These are phyloP conservation scores for Cataglyphis livida DNA, from an alignment of 2,888 invertebrate species.

Conservation along the genomic window DNA sequence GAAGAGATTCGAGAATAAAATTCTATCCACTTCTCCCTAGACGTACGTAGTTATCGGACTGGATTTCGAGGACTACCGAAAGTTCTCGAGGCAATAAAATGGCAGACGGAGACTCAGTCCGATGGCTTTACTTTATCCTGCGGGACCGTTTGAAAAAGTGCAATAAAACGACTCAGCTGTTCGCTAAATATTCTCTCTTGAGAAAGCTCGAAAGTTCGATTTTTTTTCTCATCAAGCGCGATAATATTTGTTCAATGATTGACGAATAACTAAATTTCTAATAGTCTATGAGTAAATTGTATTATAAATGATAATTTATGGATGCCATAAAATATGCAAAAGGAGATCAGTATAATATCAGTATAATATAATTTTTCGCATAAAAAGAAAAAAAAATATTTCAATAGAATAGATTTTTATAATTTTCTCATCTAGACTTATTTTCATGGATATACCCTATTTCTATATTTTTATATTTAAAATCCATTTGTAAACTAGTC, in stretches of 20 bases:
- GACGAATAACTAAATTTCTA: neutral
- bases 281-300: neutral
- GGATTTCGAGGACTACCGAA: conserved; percentile 46
- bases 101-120: conserved; percentile 32
- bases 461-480: conserved; percentile 24
- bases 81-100: conserved; percentile 61
- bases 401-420: neutral
- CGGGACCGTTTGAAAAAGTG: conserved; percentile 57
- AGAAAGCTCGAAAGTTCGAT: conserved; percentile 27
- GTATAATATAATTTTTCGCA: neutral
- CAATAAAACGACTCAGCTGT: conserved; percentile 67
- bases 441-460: neutral
- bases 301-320: neutral
- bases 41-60: conserved; percentile 30
- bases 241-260: neutral
- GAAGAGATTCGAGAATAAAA: conserved; percentile 8
- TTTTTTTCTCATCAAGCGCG: conserved; percentile 19
- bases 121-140: conserved; percentile 60
- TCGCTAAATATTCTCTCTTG: conserved; percentile 44
- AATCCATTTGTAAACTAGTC: conserved; percentile 27
- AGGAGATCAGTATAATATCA: neutral
- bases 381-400: too few species aligned
- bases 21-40: conserved; percentile 10
- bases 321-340: neutral
- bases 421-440: neutral